These are phyloP conservation scores for Odontamblyopus rebecca DNA, from an alignment of 2,797 vertebrate genomes.

Conservation along the genomic window DNA sequence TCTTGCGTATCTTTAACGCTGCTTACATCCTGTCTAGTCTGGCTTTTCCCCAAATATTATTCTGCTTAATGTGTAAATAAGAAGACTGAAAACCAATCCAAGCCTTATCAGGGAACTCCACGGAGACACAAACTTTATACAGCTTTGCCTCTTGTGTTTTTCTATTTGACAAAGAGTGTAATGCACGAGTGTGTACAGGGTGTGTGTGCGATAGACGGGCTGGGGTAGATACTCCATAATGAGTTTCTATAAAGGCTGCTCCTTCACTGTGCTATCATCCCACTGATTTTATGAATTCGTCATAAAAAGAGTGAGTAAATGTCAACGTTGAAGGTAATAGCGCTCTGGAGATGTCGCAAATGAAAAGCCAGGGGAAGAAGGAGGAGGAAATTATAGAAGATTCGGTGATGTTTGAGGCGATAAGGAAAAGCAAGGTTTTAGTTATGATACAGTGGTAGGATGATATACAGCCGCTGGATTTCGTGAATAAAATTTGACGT, in stretches of 20 bases:
- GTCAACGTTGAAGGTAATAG: slow-evolving; percentile 61
- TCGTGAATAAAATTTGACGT: slow-evolving; percentile 72
- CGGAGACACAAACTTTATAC: slow-evolving; percentile 72
- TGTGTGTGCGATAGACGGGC: slow-evolving; percentile 40
- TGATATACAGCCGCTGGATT: slow-evolving; percentile 45
- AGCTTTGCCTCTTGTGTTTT: slow-evolving; percentile 61
- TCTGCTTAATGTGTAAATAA: slow-evolving; percentile 61
- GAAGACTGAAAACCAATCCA: slow-evolving; percentile 53
- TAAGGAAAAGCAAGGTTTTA: slow-evolving; percentile 47
- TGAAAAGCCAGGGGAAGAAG: slow-evolving; percentile 46
- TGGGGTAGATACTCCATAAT: slow-evolving; percentile 66
- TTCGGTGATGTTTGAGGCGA: slow-evolving; percentile 58
- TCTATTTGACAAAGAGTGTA: slow-evolving; percentile 44
- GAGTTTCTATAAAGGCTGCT: slow-evolving; percentile 65
- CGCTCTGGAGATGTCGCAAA: slow-evolving; percentile 33
- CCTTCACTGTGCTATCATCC: slow-evolving; percentile 54
- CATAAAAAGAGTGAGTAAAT: slow-evolving; percentile 71
- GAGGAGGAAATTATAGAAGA: slow-evolving; percentile 55
- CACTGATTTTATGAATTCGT: slow-evolving; percentile 73
- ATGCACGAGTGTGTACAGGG: slow-evolving; percentile 19
- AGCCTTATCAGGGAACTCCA: slow-evolving; percentile 71
- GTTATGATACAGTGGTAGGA: slow-evolving; percentile 35
- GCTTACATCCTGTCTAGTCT: slow-evolving; percentile 10
- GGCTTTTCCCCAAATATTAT: slow-evolving; percentile 41
- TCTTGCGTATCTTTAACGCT: slow-evolving; percentile 24